Percentiles rank a stretch among this genome's conserved stretches.
phyloP scores from a whole-genome alignment of 2,113 vertebrate species.

The Strix aluco region DNA sequence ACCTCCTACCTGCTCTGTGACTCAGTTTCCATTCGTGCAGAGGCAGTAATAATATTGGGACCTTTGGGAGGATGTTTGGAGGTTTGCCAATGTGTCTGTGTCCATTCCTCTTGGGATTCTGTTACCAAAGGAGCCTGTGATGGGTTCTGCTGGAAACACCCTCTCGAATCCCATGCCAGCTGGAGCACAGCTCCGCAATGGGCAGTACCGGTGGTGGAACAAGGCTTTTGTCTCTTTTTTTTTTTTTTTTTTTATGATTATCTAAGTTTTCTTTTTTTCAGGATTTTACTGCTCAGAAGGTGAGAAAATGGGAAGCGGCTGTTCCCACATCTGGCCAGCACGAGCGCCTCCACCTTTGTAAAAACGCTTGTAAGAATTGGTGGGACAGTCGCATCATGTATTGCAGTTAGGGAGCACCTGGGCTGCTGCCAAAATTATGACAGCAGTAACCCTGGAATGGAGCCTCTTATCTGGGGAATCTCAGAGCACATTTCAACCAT shows the following conservation, averaged over 20 bases:
- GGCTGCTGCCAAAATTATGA: neutral
- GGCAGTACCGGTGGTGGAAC: neutral
- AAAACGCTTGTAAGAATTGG: neutral
- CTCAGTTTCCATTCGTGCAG: neutral
- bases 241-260: neutral
- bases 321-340: neutral
- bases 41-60: neutral
- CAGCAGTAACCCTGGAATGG: neutral
- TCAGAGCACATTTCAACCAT: neutral
- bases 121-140: neutral
- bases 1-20: neutral
- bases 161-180: neutral
- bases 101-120: neutral
- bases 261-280: neutral
- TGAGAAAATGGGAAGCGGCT: neutral
- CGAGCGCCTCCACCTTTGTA: neutral
- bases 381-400: neutral
- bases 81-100: neutral
- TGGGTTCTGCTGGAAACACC: neutral
- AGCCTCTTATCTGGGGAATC: slow-evolving; percentile 33
- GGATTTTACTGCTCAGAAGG: neutral
- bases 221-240: neutral
- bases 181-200: neutral
- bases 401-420: neutral
- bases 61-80: neutral